These are phyloP conservation scores for Gastrophysa polygoni DNA, from an alignment of 2,888 invertebrate species.

Conservation along the genomic window DNA sequence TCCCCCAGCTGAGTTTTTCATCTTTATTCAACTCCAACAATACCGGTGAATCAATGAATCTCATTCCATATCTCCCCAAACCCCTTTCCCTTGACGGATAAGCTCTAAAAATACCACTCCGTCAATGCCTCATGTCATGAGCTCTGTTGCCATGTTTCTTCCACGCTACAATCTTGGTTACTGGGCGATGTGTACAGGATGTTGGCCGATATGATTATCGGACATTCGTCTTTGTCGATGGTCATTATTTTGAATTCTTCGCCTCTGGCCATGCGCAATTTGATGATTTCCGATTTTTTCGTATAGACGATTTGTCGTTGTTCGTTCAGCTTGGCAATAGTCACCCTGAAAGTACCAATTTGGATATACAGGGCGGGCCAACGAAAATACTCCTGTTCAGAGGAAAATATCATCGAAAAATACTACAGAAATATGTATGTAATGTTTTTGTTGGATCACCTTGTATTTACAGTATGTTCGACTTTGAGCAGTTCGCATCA, in stretches of 20 bases:
- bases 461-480: no score
- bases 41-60: no score
- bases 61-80: no score
- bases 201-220: constrained; percentile 72
- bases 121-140: constrained; percentile 28
- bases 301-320: constrained; percentile 68
- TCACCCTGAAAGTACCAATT: constrained; percentile 60
- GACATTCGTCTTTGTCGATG: constrained; percentile 68
- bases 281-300: constrained; percentile 67
- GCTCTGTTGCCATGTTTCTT: constrained; percentile 40
- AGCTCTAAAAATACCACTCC: background rate
- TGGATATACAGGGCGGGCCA: no score
- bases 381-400: no score
- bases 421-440: no score
- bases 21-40: no score
- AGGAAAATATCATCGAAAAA: no score
- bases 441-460: no score
- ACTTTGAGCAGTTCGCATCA: no score
- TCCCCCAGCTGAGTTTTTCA: no score
- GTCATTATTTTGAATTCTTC: constrained; percentile 66
- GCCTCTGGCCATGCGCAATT: constrained; percentile 66
- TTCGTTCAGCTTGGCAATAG: constrained; percentile 68
- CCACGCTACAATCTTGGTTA: constrained; percentile 45
- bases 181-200: constrained; percentile 67
- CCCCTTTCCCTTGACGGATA: background rate